A percentile compares a stretch with the other conserved stretches of the same genome.
These are phyloP conservation scores for Drosophila sp. DNA, from an alignment of 1,140 invertebrate species.

Conservation along the genomic window DNA sequence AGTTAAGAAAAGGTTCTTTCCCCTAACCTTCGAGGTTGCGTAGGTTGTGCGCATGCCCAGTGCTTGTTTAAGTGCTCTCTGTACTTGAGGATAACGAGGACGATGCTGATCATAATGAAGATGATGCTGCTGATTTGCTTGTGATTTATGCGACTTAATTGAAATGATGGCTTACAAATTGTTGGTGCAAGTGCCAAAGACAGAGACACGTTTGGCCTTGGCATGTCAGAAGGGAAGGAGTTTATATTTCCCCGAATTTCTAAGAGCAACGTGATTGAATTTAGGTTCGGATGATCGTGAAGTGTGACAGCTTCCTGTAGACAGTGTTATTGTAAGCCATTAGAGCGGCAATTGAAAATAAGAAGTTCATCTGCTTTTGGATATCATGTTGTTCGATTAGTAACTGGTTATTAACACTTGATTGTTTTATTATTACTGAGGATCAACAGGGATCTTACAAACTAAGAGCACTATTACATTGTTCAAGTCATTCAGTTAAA, in stretches of 20 bases:
- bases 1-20: slow-evolving; percentile 54
- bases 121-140: slow-evolving; percentile 73
- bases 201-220: slow-evolving; percentile 31
- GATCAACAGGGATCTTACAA: too few relatives aligned
- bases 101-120: slow-evolving; percentile 29
- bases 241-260: slow-evolving; percentile 53
- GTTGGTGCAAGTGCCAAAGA: slow-evolving; percentile 59
- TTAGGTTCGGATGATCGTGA: slow-evolving; percentile 34
- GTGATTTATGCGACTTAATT: slow-evolving; percentile 83
- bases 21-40: slow-evolving; percentile 34
- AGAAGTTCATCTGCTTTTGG: too few relatives aligned
- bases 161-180: slow-evolving; percentile 82
- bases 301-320: slow-evolving; percentile 56
- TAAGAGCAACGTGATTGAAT: slow-evolving; percentile 18
- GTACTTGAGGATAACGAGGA: slow-evolving; percentile 78
- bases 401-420: too few relatives aligned
- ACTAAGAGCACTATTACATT: too few relatives aligned
- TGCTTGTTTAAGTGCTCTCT: slow-evolving; percentile 63
- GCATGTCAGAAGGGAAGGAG: slow-evolving; percentile 34
- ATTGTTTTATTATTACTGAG: too few relatives aligned
- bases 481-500: too few relatives aligned
- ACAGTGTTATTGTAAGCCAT: slow-evolving; percentile 1
- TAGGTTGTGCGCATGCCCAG: slow-evolving; percentile 65
- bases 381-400: too few relatives aligned
- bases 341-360: not conserved